Conservation (phyloP, 2,113 vertebrate species). For the Hyla sarda region DNA sequence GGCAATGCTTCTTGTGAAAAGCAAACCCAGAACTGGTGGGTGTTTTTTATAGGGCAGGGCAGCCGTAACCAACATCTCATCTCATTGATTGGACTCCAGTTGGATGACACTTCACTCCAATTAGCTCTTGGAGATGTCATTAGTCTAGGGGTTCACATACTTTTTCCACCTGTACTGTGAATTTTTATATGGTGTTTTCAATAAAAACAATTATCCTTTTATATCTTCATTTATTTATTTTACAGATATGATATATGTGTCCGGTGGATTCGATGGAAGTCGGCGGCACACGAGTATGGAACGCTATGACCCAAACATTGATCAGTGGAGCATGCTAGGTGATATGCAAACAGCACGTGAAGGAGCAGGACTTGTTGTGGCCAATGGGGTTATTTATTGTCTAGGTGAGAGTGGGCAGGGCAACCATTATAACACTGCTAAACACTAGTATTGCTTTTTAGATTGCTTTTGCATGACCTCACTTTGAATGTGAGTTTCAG, state of each 20-base stretch:
- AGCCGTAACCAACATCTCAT: too few species aligned
- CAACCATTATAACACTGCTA: neutral
- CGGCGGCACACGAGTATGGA: slow-evolving; percentile 98
- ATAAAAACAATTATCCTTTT: too few species aligned
- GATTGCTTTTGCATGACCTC: neutral
- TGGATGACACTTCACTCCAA: too few species aligned
- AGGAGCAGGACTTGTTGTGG: slow-evolving; percentile 94
- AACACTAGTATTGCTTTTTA: neutral
- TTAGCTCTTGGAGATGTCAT: too few species aligned
- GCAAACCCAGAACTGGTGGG: too few species aligned
- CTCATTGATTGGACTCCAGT: too few species aligned
- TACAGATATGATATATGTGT: slow-evolving; percentile 98
- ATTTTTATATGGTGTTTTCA: too few species aligned
- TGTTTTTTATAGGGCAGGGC: too few species aligned
- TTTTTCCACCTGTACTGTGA: too few species aligned
- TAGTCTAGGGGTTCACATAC: too few species aligned
- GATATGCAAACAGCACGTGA: slow-evolving; percentile 99
- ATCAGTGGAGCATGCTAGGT: slow-evolving; percentile 99
- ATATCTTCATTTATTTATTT: neutral
- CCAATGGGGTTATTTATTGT: slow-evolving; percentile 95
- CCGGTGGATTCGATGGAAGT: slow-evolving; percentile 95
- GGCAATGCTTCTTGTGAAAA: too few species aligned
- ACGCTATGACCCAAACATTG: slow-evolving; percentile 96
- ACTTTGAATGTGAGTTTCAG: slow-evolving; percentile 69
- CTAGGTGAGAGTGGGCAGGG: slow-evolving; percentile 75